Conservation (phyloP, 2,113 vertebrate species). For the Chlorocebus sabaeus region DNA sequence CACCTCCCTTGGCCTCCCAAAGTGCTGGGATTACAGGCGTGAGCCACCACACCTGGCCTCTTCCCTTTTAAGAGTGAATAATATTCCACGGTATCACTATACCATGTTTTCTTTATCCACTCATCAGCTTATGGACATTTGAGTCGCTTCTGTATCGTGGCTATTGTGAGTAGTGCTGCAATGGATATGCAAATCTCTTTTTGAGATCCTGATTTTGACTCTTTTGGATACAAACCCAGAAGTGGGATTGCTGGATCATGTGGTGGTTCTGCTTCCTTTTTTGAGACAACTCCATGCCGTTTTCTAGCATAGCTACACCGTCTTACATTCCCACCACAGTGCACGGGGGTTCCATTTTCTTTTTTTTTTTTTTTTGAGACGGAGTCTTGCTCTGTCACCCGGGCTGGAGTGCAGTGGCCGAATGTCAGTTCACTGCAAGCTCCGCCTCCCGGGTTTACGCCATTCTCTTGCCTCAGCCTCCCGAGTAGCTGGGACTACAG, state of each 20-base stretch:
- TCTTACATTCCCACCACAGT: background rate
- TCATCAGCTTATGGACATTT: background rate
- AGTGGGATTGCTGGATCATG: background rate
- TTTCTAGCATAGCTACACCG: background rate
- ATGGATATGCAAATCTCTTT: rapidly evolving
- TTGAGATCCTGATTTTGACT: background rate
- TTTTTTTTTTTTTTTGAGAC: too few species aligned
- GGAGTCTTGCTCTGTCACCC: too few species aligned
- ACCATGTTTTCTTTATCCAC: too few species aligned
- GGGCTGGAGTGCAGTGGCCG: too few species aligned
- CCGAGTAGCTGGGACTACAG: too few species aligned
- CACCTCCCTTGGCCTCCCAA: too few species aligned
- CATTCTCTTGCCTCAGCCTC: too few species aligned
- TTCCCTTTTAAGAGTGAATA: background rate
- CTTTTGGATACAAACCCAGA: background rate
- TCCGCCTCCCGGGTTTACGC: too few species aligned
- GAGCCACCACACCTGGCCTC: too few species aligned
- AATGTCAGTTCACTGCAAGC: too few species aligned
- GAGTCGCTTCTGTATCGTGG: too few species aligned
- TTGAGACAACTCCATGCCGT: background rate
- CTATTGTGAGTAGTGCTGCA: background rate
- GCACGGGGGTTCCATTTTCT: background rate
- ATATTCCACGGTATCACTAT: background rate
- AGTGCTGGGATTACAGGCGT: too few species aligned
- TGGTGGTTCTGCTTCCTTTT: background rate